Evolutionary conservation across 2,888 invertebrate genomes (phyloP).

Genomic region (Electrophaes corylata): DNA sequence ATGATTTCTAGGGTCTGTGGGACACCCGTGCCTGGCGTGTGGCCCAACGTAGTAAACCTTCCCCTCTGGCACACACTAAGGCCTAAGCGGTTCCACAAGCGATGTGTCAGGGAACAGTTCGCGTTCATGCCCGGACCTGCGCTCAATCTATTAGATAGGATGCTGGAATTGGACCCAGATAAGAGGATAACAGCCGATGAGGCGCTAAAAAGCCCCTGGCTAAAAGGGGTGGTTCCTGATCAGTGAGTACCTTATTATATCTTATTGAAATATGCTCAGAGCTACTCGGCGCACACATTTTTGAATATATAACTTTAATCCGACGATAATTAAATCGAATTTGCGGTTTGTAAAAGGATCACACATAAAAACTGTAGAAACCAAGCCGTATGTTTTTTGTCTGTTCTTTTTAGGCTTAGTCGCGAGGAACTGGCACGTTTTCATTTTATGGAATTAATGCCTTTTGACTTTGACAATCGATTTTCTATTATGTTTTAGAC

Average conservation of each 20-base stretch:
- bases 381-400: too few species aligned
- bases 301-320: too few species aligned
- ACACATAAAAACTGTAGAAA: too few species aligned
- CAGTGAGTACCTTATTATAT: constrained; percentile 85
- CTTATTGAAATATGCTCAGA: too few species aligned
- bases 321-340: too few species aligned
- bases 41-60: constrained; percentile 97
- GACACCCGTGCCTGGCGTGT: constrained; percentile 97
- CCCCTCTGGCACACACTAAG: constrained; percentile 96
- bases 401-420: too few species aligned
- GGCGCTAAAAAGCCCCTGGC: constrained; percentile 96
- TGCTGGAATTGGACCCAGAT: constrained; percentile 98
- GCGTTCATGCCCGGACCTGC: constrained; percentile 95
- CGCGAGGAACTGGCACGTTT: too few species aligned
- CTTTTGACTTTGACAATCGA: too few species aligned
- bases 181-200: constrained; percentile 97
- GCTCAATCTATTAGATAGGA: constrained; percentile 95
- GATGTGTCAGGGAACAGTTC: constrained; percentile 96
- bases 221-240: constrained; percentile 95
- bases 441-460: too few species aligned
- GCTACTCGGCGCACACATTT: too few species aligned
- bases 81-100: constrained; percentile 94
- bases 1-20: constrained; percentile 97
- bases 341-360: too few species aligned
- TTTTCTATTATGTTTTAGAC: neutral